A percentile compares a stretch with the other conserved stretches of the same genome.
Evolutionary conservation across 2,113 vertebrate genomes (phyloP).

Genomic region (Antidorcas marsupialis): DNA sequence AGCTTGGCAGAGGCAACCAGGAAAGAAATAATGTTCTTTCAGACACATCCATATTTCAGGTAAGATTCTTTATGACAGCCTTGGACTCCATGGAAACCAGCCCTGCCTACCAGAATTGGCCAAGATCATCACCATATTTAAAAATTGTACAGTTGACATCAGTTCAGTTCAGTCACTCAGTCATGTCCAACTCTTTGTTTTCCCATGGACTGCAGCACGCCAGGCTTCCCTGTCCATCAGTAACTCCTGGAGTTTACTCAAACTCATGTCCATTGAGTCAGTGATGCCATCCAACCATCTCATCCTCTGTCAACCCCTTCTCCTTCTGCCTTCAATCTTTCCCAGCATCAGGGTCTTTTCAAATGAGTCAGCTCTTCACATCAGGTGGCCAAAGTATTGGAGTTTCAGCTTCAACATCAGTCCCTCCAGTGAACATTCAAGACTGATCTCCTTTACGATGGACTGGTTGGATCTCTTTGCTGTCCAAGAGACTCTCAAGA

Average conservation of each 20-base stretch:
- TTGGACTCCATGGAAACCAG: neutral
- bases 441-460: neutral
- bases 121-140: neutral
- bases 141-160: neutral
- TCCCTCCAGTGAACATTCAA: neutral
- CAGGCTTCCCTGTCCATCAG: neutral
- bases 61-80: neutral
- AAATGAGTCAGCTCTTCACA: neutral
- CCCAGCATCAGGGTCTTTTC: neutral
- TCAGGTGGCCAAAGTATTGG: neutral
- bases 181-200: fast-evolving
- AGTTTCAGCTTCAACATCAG: neutral
- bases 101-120: neutral
- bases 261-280: neutral
- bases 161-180: neutral
- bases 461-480: neutral
- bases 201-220: neutral
- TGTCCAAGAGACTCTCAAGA: neutral
- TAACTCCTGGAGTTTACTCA: neutral
- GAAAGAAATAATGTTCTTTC: constrained; percentile 83
- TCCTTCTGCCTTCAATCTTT: neutral
- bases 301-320: neutral
- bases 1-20: constrained; percentile 79
- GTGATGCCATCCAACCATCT: neutral
- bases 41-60: constrained; percentile 78